Conservation (phyloP, 2,888 invertebrate species). For the Macroteleia sp. region DNA sequence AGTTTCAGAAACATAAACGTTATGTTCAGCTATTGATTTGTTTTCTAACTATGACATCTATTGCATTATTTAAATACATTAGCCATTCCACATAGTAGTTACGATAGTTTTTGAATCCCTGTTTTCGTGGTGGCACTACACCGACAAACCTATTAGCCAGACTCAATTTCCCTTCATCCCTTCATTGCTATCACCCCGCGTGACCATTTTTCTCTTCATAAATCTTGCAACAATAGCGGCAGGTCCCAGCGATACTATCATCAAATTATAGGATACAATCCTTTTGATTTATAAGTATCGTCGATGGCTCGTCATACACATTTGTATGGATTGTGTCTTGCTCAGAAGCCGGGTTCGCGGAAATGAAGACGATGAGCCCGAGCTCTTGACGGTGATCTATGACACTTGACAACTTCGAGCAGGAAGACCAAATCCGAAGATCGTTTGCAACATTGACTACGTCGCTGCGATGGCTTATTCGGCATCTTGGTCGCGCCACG, state of each 20-base stretch:
- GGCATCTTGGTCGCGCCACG: slow-evolving; percentile 64
- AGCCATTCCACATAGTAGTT: too few relatives aligned
- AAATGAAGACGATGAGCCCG: slow-evolving; percentile 63
- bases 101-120: too few relatives aligned
- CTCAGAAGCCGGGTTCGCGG: slow-evolving; percentile 41
- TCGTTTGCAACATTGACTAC: slow-evolving; percentile 53
- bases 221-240: slow-evolving; percentile 18
- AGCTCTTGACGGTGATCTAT: slow-evolving; percentile 62
- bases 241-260: slow-evolving; percentile 11
- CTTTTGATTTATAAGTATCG: slow-evolving; percentile 49
- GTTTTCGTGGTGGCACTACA: too few relatives aligned
- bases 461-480: too few relatives aligned
- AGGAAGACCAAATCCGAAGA: slow-evolving; percentile 62
- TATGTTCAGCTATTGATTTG: too few relatives aligned
- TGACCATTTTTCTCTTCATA: slow-evolving; percentile 30
- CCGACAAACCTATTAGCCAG: too few relatives aligned
- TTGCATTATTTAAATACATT: too few relatives aligned
- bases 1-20: too few relatives aligned
- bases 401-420: slow-evolving; percentile 56
- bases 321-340: slow-evolving; percentile 56
- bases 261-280: slow-evolving; percentile 48
- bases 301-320: slow-evolving; percentile 48
- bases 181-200: neutral
- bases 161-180: slow-evolving; percentile 10
- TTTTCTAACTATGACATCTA: too few relatives aligned